Percentiles rank a stretch among this genome's conserved stretches.
phyloP scores from a whole-genome alignment of 2,797 vertebrate species.

The Pseudocheirus occidentalis region DNA sequence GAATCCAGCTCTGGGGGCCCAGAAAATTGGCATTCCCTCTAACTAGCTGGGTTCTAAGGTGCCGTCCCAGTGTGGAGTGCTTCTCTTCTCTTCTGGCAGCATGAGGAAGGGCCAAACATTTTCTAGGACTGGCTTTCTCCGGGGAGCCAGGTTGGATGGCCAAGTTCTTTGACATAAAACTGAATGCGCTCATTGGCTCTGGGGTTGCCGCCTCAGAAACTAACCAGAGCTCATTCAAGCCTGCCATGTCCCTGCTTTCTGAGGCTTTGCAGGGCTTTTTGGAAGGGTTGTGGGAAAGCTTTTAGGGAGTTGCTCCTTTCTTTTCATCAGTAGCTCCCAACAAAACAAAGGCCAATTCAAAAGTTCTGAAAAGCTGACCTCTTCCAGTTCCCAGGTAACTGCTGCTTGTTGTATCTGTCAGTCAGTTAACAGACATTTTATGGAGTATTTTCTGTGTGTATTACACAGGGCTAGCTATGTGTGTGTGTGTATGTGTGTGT shows the following conservation, averaged over 20 bases:
- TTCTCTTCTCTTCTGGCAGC: background rate
- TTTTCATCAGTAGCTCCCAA: background rate
- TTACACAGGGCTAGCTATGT: too few relatives aligned
- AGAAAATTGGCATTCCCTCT: background rate
- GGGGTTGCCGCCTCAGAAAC: background rate
- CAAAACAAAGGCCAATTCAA: background rate
- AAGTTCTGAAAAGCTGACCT: background rate
- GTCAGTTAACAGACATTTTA: background rate
- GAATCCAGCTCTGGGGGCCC: background rate
- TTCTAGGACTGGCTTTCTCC: background rate
- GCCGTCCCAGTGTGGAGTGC: background rate
- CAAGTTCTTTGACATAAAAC: background rate
- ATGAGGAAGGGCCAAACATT: background rate
- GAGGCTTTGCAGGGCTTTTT: background rate
- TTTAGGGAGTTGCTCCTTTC: background rate
- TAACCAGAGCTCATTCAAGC: background rate
- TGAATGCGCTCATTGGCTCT: background rate
- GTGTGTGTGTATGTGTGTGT: background rate
- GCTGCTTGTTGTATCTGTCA: background rate
- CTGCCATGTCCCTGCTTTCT: background rate
- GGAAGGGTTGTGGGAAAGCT: background rate
- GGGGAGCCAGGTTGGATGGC: background rate
- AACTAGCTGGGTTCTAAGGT: background rate
- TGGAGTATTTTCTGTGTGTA: background rate
- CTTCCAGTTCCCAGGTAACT: background rate